Percentiles rank a stretch among this genome's conserved stretches.
phyloP scores from a whole-genome alignment of 2,113 vertebrate species.

The Paradisaea rubra region DNA sequence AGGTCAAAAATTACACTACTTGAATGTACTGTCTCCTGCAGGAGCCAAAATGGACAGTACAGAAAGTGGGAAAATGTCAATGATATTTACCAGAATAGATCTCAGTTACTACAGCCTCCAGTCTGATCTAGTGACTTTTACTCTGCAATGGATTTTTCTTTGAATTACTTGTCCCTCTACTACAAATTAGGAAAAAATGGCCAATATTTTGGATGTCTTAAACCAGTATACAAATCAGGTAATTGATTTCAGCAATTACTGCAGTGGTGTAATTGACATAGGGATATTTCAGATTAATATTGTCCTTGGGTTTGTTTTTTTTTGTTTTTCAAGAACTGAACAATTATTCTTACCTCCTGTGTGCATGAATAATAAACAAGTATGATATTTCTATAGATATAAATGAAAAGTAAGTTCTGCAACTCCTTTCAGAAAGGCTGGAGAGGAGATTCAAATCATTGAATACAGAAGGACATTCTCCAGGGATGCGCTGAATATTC shows the following conservation, averaged over 20 bases:
- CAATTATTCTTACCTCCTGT: background rate
- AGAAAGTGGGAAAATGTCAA: background rate
- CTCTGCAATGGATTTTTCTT: background rate
- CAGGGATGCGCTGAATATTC: background rate
- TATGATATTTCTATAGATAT: background rate
- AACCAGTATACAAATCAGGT: background rate
- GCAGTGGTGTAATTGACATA: background rate
- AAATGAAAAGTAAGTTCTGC: background rate
- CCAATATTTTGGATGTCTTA: background rate
- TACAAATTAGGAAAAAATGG: background rate
- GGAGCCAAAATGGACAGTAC: background rate
- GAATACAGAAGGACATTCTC: background rate
- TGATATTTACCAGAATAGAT: background rate
- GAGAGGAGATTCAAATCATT: background rate
- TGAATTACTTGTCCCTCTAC: background rate
- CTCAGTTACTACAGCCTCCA: background rate
- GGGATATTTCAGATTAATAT: background rate
- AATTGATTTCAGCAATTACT: background rate
- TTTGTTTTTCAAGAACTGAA: background rate
- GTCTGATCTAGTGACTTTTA: background rate
- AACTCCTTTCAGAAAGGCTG: background rate
- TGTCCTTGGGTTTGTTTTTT: rapidly evolving
- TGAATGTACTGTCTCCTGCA: background rate
- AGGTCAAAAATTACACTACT: background rate
- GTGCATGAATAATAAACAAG: background rate